Percentiles rank a stretch among this genome's conserved stretches.
Evolutionary conservation across 2,113 vertebrate genomes (phyloP).

Genomic region (Mormyrus iriodes): DNA sequence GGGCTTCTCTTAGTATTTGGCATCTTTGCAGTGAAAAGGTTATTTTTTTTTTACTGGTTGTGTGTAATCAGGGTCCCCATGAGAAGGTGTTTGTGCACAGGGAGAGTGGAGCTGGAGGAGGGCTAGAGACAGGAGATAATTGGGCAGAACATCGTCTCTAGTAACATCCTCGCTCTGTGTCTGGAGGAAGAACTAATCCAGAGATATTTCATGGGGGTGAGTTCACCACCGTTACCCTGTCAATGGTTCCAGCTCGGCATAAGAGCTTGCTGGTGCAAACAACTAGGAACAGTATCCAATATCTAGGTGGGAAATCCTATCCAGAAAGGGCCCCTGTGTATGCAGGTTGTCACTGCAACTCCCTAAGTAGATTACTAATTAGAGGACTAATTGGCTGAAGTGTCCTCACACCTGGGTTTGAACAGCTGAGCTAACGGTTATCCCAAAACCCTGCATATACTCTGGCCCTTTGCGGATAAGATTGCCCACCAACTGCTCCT

Average conservation of each 20-base stretch:
- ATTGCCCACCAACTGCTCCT: too few species aligned
- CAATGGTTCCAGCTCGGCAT: not conserved
- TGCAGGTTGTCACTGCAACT: too few species aligned
- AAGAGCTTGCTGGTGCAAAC: constrained; percentile 26
- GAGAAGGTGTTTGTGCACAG: constrained; percentile 19
- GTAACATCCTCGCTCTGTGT: constrained; percentile 31
- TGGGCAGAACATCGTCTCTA: constrained; percentile 32
- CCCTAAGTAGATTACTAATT: too few species aligned
- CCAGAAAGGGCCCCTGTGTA: too few species aligned
- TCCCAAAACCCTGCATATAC: too few species aligned
- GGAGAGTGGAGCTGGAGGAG: constrained; percentile 20
- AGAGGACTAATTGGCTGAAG: too few species aligned
- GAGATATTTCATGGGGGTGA: constrained; percentile 26
- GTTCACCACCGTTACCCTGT: not conserved
- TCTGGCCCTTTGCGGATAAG: too few species aligned
- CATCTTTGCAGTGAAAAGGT: too few species aligned
- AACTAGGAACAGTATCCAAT: constrained; percentile 14
- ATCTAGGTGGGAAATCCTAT: too few species aligned
- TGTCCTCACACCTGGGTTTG: too few species aligned
- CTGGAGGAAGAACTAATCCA: constrained; percentile 32
- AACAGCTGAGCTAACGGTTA: too few species aligned
- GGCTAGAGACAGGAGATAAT: constrained; percentile 38
- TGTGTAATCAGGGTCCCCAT: not conserved
- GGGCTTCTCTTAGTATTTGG: not conserved
- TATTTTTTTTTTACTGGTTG: not conserved